Evolutionary conservation across 2,888 invertebrate species (phyloP), one percentile per base, ranked within the genome.

Genomic region (Augiades crinisus): DNA sequence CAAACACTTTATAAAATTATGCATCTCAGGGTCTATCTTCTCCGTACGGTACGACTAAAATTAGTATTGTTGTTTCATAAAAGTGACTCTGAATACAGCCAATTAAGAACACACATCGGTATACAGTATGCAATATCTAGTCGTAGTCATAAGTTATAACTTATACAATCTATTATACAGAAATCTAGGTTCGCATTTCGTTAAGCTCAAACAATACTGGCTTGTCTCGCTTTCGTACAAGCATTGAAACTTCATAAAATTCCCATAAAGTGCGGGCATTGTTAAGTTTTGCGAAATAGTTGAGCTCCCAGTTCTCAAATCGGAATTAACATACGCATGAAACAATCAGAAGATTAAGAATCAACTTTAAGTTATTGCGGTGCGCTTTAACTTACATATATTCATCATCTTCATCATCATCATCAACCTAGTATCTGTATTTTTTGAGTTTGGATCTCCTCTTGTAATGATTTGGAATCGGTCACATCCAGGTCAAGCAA

Each of bases 201-300:
- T 47, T 51, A 54, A 31, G 50, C 47, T 44, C 38, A 47, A 56
- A 56, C 53, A 56, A 50, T 50, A 50, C 49, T 34, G 16, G 33
- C 27, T 49, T 34, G 49, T 49, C 38, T 41, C 27, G 24, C 30
- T 10, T 30, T 34, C 41, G 40, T 47, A 22, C 14, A 40, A 40
- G 30, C 38, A 40, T 47, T 40, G 40, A 47, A 47, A 47, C 40
- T 40, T 47, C 33, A 47, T 47, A 47, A 47, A 38, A 40, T 47
- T 47, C 47, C 40, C 47, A 47, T 47, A 47, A 47, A 47, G 30
- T 40, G 47, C 19, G 31, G 24, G 40, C 33, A 47, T 47, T 47
- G 47, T 47, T 47, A 22, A 30, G 19, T 10, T 40, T 47, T 47
- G 30, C 40, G 33, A 47, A 47, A 47, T 47, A 14, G 40, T 49